Evolutionary conservation across 2,888 invertebrate genomes (phyloP), one percentile per base, ranked within the genome.

Genomic region (Eumacrocentrus americanus): DNA sequence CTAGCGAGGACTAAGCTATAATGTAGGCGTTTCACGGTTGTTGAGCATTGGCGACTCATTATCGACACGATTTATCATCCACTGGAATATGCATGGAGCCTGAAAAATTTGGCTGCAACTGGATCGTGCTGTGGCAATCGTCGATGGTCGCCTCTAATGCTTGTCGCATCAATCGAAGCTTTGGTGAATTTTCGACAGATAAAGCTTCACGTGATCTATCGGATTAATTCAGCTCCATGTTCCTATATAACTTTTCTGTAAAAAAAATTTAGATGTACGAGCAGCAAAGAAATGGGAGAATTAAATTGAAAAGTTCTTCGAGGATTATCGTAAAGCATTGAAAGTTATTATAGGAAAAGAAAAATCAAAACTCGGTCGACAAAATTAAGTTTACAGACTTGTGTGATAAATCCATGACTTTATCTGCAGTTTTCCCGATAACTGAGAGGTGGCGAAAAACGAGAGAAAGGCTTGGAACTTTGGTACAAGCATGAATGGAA

Each of bases 331-430:
- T 51, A 18, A 51, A 51, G 6, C 37, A 37, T 37, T 6, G 23
- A 38, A 38, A 12, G 22, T 12, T 4, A 7, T n/a, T 12, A 22
- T 16, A 7, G 12, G n/a, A 40, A 34, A 54, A 12, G 18, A 18
- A 23, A 5, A 44, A 44, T 44, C 9, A 18, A 23, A 9, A 44
- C 20, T 44, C 5, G 14, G 18, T 12, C 6, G 18, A 42, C 42
- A 16, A 44, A 38, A 54, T 42, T 23, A 29, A 29, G 18, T 44
- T 34, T 44, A 16, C 52, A 42, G 60, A 46, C 50, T 48, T 25
- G 20, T 54, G 35, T 60, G 46, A 61, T 58, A 62, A 61, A 60
- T 58, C 58, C 37, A 20, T 29, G 29, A 22, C 50, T 50, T 37
- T 55, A 18, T 12, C 46, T 44, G 44, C 16, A 44, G 20, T 54